These are phyloP conservation scores for Danio choprae DNA, from an alignment of 2,797 vertebrate species.

Conservation along the genomic window DNA sequence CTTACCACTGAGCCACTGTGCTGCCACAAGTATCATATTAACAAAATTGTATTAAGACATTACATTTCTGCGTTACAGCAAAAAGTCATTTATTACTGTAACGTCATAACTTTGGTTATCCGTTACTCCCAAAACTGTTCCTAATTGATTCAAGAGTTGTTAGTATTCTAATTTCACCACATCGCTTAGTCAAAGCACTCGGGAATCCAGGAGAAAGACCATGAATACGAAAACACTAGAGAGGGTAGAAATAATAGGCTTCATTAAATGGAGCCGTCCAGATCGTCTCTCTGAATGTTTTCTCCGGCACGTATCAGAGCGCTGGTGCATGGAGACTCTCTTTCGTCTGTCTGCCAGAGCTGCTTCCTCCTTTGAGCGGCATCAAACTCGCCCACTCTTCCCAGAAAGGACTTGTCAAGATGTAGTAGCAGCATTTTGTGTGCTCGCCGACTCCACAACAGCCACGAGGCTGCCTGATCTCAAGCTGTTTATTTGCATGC, in stretches of 20 bases:
- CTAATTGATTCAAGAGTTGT: conserved; percentile 33
- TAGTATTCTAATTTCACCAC: conserved; percentile 35
- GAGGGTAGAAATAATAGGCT: conserved; percentile 42
- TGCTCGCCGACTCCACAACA: conserved; percentile 12
- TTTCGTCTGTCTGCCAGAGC: conserved; percentile 36
- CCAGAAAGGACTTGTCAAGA: conserved; percentile 49
- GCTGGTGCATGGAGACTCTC: conserved; percentile 28
- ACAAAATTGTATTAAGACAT: too few relatives aligned
- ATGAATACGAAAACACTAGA: conserved; percentile 27
- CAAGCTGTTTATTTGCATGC: conserved; percentile 54
- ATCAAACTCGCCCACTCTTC: conserved; percentile 47
- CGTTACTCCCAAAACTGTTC: too few relatives aligned
- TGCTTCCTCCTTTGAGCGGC: conserved; percentile 20
- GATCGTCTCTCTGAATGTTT: conserved; percentile 2
- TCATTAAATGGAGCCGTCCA: conserved; percentile 37
- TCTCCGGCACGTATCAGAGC: conserved; percentile 25
- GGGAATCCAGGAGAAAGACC: conserved; percentile 20
- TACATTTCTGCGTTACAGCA: too few relatives aligned
- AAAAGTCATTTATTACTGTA: too few relatives aligned
- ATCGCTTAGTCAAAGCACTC: conserved; percentile 26
- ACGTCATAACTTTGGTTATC: too few relatives aligned
- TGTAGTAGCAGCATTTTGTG: conserved; percentile 15
- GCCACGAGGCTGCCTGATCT: conserved; percentile 37
- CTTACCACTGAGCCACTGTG: too few relatives aligned
- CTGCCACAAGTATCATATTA: too few relatives aligned